Conservation (phyloP, 2,113 vertebrate genomes). For the Labeo catla region DNA sequence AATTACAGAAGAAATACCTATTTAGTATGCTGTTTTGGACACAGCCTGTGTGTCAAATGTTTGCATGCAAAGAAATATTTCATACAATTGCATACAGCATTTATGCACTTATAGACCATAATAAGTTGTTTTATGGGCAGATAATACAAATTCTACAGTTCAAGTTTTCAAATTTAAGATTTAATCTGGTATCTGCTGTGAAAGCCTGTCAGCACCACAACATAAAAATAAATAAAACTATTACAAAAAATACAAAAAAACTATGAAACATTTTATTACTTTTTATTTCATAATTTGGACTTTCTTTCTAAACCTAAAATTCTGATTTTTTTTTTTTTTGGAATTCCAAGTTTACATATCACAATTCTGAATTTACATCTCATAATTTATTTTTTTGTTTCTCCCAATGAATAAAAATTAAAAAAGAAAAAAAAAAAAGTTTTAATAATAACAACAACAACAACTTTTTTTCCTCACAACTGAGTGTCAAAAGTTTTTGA, state of each 20-base stretch:
- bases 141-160: not conserved
- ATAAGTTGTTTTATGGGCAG: not conserved
- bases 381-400: not conserved
- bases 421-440: not conserved
- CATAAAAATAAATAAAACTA: no score
- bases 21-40: not conserved
- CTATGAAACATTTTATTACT: no score
- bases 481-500: no score
- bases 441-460: no score
- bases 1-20: not conserved
- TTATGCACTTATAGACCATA: not conserved
- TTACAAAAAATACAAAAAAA: no score
- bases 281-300: no score
- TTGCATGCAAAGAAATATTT: not conserved
- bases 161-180: not conserved
- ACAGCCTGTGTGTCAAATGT: not conserved
- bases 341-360: no score
- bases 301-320: no score
- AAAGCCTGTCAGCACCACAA: not conserved
- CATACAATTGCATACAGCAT: not conserved
- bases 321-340: no score
- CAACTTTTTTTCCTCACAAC: not conserved
- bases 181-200: not conserved
- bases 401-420: not conserved
- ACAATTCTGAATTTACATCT: no score